A percentile compares a stretch with the other conserved stretches of the same genome.
Evolutionary conservation across 2,113 vertebrate species (phyloP).

Genomic region (Aramus guarauna): DNA sequence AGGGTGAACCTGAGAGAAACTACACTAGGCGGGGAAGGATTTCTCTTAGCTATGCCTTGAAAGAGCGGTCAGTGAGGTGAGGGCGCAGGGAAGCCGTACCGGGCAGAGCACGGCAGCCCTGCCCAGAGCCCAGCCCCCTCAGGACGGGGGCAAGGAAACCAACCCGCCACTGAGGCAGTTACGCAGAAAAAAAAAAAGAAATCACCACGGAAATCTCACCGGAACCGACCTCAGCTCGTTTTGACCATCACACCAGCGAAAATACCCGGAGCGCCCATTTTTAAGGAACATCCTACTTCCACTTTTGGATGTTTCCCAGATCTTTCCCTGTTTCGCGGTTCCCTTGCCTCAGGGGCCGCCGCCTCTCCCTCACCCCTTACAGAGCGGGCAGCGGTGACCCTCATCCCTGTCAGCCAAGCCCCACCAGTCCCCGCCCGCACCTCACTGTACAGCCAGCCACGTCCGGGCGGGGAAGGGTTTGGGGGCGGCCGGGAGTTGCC

Average conservation of each 20-base stretch:
- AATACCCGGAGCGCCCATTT: accelerated
- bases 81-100: too few relatives aligned
- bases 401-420: too few relatives aligned
- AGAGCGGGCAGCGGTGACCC: accelerated
- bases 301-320: accelerated
- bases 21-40: accelerated
- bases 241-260: neutral
- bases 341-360: accelerated
- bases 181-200: neutral
- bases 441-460: accelerated
- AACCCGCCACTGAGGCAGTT: neutral
- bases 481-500: too few relatives aligned
- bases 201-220: accelerated
- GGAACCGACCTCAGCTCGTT: neutral
- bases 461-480: too few relatives aligned
- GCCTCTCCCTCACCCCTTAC: accelerated
- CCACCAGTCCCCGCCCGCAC: neutral
- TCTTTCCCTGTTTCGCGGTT: accelerated
- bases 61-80: accelerated
- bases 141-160: neutral
- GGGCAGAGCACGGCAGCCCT: neutral
- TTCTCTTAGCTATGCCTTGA: accelerated
- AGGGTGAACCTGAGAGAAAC: neutral
- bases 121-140: too few relatives aligned
- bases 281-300: neutral